Conservation (phyloP, 1,140 invertebrate genomes). For the Cherax quadricarinatus region DNA sequence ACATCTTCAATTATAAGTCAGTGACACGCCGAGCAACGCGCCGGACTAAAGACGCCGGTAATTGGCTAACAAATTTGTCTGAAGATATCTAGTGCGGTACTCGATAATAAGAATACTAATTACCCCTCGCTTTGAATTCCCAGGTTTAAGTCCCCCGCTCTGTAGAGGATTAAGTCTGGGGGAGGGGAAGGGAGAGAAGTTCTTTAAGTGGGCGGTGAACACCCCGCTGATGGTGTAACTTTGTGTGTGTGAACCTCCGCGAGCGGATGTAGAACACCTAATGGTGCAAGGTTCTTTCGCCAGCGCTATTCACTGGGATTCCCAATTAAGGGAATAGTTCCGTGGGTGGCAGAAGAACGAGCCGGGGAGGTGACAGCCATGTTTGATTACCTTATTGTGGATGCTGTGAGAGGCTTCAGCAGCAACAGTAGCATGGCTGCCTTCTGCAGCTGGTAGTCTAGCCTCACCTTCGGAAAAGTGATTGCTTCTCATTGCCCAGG, state of each 20-base stretch:
- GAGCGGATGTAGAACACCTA: neutral
- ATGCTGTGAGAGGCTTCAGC: neutral
- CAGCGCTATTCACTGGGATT: slow-evolving; percentile 13
- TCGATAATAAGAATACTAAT: slow-evolving; percentile 54
- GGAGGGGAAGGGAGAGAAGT: no score
- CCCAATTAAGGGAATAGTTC: slow-evolving; percentile 51
- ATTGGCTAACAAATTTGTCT: slow-evolving; percentile 29
- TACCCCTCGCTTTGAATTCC: slow-evolving; percentile 38
- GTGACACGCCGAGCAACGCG: neutral
- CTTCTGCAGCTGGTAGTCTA: no score
- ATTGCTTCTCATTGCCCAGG: no score
- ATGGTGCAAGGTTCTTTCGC: slow-evolving; percentile 4
- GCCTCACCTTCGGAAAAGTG: no score
- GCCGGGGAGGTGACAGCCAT: neutral
- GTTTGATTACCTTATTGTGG: slow-evolving; percentile 28
- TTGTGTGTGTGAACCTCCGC: neutral
- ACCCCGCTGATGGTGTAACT: slow-evolving; percentile 20
- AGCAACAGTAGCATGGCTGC: no score
- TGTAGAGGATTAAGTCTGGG: slow-evolving; percentile 34
- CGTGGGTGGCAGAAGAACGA: neutral
- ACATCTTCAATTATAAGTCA: neutral
- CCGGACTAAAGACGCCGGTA: slow-evolving; percentile 13
- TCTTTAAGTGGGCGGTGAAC: neutral
- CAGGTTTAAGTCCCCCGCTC: slow-evolving; percentile 5
- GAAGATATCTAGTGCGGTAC: slow-evolving; percentile 22